A percentile compares a stretch with the other conserved stretches of the same genome.
phyloP scores from a whole-genome alignment of 2,113 vertebrate genomes.

The Pycnonotus jocosus region DNA sequence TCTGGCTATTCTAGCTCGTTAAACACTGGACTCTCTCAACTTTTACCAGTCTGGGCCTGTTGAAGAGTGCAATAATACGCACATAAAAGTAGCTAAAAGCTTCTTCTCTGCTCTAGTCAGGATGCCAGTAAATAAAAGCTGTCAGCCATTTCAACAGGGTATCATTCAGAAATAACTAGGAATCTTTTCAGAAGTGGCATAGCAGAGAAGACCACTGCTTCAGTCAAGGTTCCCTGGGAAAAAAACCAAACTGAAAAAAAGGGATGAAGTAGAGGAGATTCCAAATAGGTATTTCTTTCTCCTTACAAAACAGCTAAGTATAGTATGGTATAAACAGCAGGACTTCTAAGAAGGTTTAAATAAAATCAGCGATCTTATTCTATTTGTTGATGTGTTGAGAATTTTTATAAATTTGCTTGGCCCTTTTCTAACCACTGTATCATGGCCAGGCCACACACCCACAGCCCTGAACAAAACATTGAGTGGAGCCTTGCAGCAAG shows the following conservation, averaged over 20 bases:
- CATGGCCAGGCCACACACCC: not conserved
- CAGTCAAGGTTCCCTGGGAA: not conserved
- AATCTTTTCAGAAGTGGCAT: not conserved
- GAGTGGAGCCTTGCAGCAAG: not conserved
- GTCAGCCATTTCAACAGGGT: not conserved
- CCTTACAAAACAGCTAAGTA: not conserved
- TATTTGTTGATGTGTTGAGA: not conserved
- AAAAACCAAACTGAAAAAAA: not conserved
- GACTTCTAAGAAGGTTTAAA: not conserved
- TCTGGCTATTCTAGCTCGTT: conserved; percentile 12
- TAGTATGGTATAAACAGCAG: not conserved
- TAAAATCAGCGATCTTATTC: not conserved
- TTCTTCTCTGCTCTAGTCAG: not conserved
- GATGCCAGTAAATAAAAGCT: not conserved
- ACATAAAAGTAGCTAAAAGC: conserved; percentile 21
- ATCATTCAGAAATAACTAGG: not conserved
- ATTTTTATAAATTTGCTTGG: not conserved
- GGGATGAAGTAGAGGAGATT: not conserved
- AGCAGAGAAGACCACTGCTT: not conserved
- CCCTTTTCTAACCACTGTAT: not conserved
- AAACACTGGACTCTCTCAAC: conserved; percentile 9
- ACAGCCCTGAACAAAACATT: not conserved
- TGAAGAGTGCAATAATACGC: not conserved
- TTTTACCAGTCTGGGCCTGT: conserved; percentile 8
- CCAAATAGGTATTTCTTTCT: not conserved